phyloP scores from a whole-genome alignment of 2,113 vertebrate species.

The Alectura lathami region DNA sequence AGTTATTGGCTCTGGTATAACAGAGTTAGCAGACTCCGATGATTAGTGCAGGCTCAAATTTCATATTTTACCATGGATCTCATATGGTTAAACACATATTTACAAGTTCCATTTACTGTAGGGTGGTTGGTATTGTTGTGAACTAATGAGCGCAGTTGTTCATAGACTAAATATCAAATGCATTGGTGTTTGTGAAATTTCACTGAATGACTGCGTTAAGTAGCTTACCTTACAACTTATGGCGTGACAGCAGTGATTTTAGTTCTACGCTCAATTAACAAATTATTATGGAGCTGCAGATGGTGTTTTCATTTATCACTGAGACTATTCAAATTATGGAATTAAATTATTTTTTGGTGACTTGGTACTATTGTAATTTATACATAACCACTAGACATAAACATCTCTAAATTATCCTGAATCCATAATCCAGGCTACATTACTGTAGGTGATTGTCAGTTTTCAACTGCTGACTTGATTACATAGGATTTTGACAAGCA shows the following conservation, averaged over 20 bases:
- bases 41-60: neutral
- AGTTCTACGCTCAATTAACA: constrained; percentile 1
- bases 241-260: neutral
- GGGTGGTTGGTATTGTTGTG: neutral
- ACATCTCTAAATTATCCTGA: constrained; percentile 27
- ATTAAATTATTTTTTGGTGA: constrained; percentile 42
- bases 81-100: neutral
- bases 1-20: neutral
- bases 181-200: neutral
- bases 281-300: constrained; percentile 16
- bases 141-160: neutral
- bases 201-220: neutral
- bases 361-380: constrained; percentile 32
- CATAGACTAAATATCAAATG: neutral
- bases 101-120: neutral
- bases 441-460: constrained; percentile 28
- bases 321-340: constrained; percentile 18
- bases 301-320: constrained; percentile 6
- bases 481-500: constrained; percentile 8
- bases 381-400: constrained; percentile 42
- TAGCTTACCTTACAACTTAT: neutral
- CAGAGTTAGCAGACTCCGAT: neutral
- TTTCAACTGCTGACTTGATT: constrained; percentile 33
- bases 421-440: constrained; percentile 14
- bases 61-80: neutral